A percentile compares a stretch with the other conserved stretches of the same genome.
Conservation (phyloP, 2,113 vertebrate genomes). For the Peromyscus californicus region DNA sequence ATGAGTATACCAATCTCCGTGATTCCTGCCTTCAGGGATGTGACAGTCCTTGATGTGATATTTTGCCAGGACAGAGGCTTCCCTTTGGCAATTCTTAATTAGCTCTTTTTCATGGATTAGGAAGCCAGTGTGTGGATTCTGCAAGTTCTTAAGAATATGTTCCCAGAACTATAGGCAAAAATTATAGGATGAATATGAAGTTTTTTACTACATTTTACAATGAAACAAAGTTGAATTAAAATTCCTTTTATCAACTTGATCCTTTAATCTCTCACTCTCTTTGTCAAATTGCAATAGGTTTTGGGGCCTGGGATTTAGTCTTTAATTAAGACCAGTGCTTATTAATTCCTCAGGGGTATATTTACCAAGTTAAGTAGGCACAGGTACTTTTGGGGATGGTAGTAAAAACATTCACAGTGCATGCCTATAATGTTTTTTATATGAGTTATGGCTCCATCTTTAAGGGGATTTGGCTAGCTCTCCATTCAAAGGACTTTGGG, state of each 20-base stretch:
- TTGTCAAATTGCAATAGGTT: not conserved
- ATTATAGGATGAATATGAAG: not conserved
- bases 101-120: not conserved
- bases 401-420: not conserved
- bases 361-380: conserved; percentile 8
- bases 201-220: conserved; percentile 23
- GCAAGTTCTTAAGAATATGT: not conserved
- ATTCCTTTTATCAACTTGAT: not conserved
- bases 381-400: not conserved
- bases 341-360: not conserved
- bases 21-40: not conserved
- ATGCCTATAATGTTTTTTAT: not conserved
- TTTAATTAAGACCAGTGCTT: conserved; percentile 41
- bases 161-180: not conserved
- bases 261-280: not conserved
- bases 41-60: not conserved
- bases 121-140: not conserved
- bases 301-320: not conserved
- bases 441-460: not conserved
- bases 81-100: not conserved
- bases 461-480: not conserved
- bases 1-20: not conserved
- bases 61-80: not conserved
- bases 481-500: not conserved
- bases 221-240: conserved; percentile 52